Percentiles rank a stretch among this genome's conserved stretches.
Conservation (phyloP, 2,888 invertebrate genomes). For the Platycheirus rosarum region DNA sequence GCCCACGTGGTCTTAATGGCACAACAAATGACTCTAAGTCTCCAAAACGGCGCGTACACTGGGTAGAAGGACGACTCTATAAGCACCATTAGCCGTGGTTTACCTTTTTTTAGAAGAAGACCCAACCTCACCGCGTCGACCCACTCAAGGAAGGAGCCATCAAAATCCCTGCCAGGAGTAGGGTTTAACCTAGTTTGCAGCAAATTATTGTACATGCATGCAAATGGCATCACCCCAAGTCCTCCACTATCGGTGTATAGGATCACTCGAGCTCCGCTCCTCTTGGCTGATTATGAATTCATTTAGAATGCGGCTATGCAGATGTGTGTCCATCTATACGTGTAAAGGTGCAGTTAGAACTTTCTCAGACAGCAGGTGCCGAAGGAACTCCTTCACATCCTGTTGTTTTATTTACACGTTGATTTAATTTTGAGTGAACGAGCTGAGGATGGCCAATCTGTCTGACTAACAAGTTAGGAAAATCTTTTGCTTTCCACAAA, state of each 20-base stretch:
- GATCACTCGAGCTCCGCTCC: conserved; percentile 5
- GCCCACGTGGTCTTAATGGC: conserved; percentile 68
- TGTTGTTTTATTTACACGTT: conserved; percentile 69
- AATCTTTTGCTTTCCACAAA: conserved; percentile 44
- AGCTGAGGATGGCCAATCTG: conserved; percentile 35
- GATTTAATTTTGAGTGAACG: conserved; percentile 70
- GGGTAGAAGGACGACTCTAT: conserved; percentile 34
- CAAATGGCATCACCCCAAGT: background rate
- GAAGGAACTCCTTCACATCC: conserved; percentile 52
- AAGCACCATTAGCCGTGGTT: conserved; percentile 69
- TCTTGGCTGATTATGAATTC: conserved; percentile 69
- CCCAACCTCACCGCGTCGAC: background rate
- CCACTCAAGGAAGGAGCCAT: background rate
- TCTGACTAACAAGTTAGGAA: conserved; percentile 47
- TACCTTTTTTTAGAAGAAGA: conserved; percentile 24
- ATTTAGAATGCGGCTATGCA: conserved; percentile 47
- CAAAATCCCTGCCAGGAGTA: background rate
- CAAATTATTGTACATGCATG: conserved; percentile 49
- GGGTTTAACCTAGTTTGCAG: conserved; percentile 7
- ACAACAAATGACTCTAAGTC: conserved; percentile 71
- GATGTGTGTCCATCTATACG: background rate
- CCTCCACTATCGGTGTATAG: conserved; percentile 24
- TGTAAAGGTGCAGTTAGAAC: conserved; percentile 13
- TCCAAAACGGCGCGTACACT: conserved; percentile 57
- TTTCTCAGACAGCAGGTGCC: conserved; percentile 51